Percentiles rank a stretch among this genome's conserved stretches.
These are phyloP conservation scores for Tinea pellionella DNA, from an alignment of 2,888 invertebrate species.

Conservation along the genomic window DNA sequence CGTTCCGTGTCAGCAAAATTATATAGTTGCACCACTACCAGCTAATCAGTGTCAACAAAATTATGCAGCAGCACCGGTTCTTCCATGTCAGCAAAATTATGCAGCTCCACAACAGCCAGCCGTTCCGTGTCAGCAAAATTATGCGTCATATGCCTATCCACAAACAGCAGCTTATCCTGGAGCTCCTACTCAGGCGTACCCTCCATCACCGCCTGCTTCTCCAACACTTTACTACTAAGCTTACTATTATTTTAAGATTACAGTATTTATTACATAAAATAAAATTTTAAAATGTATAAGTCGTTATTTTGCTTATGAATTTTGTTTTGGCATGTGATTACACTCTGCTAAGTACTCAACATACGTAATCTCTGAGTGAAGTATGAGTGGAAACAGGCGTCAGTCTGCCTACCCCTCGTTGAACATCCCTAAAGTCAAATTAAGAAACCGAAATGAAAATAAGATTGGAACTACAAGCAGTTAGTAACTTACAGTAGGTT, in stretches of 20 bases:
- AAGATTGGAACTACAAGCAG: no score
- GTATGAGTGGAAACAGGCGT: no score
- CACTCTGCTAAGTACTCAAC: no score
- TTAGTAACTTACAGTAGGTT: no score
- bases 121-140: neutral
- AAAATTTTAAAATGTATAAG: neutral
- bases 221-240: constrained; percentile 12
- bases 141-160: constrained; percentile 17
- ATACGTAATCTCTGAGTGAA: no score
- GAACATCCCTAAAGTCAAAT: no score
- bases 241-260: neutral
- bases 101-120: constrained; percentile 20
- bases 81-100: neutral
- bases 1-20: neutral
- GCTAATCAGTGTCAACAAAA: constrained; percentile 14
- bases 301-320: no score
- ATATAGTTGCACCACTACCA: neutral
- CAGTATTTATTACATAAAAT: neutral
- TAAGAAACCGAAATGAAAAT: no score
- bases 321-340: no score
- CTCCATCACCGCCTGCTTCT: constrained; percentile 10
- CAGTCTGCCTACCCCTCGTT: no score
- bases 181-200: neutral
- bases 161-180: constrained; percentile 15
- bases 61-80: no score